These are phyloP conservation scores for Sapayoa aenigma DNA, from an alignment of 2,113 vertebrate genomes.

Conservation along the genomic window DNA sequence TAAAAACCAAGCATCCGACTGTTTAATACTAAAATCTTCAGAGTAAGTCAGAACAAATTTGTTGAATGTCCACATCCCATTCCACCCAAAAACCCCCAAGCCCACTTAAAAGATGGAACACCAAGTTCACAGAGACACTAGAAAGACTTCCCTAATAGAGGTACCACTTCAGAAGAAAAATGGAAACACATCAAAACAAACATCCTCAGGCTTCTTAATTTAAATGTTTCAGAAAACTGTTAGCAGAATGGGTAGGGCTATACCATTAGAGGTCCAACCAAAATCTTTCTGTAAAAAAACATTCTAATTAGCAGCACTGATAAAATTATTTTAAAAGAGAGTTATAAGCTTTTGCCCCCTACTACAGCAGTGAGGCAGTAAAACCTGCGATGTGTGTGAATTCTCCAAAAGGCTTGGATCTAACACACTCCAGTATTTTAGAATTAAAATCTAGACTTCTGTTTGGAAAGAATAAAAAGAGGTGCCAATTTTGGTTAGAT, in stretches of 20 bases:
- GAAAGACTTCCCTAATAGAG: not conserved
- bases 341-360: not conserved
- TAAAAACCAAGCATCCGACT: not conserved
- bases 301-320: not conserved
- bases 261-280: not conserved
- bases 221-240: not conserved
- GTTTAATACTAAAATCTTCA: not conserved
- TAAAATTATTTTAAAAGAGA: not conserved
- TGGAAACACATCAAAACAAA: not conserved
- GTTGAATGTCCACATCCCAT: no score
- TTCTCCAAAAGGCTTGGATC: not conserved
- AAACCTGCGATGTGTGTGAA: fast-evolving
- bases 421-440: not conserved
- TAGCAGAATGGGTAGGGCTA: not conserved
- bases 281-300: not conserved
- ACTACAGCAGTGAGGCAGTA: not conserved
- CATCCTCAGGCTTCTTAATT: not conserved
- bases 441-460: not conserved
- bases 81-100: not conserved
- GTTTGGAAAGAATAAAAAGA: not conserved
- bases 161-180: not conserved
- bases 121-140: not conserved
- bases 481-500: not conserved
- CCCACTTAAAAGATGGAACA: not conserved
- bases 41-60: not conserved